phyloP scores from a whole-genome alignment of 2,797 vertebrate species.

The Coluber constrictor region DNA sequence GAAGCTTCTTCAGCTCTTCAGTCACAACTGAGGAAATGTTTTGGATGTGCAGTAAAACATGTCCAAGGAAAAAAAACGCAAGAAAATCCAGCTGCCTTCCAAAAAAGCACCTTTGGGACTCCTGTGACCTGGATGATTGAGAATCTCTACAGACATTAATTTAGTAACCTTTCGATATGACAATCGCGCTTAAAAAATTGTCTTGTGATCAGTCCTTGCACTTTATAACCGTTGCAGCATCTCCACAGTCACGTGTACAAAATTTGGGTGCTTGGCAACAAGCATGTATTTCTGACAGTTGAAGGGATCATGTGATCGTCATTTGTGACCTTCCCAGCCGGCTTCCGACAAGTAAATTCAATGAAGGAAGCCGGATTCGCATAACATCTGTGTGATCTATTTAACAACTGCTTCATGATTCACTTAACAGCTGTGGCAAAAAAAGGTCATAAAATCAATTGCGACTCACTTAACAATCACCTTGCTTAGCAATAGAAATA shows the following conservation, averaged over 20 bases:
- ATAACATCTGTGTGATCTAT: neutral
- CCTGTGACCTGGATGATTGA: neutral
- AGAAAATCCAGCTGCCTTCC: neutral
- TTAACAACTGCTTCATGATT: neutral
- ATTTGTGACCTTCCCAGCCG: neutral
- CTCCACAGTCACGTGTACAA: neutral
- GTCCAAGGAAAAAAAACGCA: neutral
- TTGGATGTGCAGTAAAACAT: neutral
- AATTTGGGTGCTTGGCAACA: neutral
- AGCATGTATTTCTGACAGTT: neutral
- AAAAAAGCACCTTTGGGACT: neutral
- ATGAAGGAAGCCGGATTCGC: neutral
- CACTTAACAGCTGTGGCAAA: neutral
- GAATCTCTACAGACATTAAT: too few relatives aligned
- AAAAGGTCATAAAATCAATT: neutral
- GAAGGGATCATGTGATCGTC: neutral
- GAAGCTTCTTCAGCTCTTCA: neutral
- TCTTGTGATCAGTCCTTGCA: neutral
- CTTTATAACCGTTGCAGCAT: neutral
- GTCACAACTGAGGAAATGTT: neutral
- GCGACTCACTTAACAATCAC: neutral
- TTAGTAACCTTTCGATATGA: neutral
- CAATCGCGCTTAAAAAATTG: neutral
- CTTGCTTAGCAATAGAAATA: neutral
- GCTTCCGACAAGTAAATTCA: neutral